Percentiles rank a stretch among this genome's conserved stretches.
These are phyloP conservation scores for Diorhabda sublineata DNA, from an alignment of 1,140 invertebrate genomes.

Conservation along the genomic window DNA sequence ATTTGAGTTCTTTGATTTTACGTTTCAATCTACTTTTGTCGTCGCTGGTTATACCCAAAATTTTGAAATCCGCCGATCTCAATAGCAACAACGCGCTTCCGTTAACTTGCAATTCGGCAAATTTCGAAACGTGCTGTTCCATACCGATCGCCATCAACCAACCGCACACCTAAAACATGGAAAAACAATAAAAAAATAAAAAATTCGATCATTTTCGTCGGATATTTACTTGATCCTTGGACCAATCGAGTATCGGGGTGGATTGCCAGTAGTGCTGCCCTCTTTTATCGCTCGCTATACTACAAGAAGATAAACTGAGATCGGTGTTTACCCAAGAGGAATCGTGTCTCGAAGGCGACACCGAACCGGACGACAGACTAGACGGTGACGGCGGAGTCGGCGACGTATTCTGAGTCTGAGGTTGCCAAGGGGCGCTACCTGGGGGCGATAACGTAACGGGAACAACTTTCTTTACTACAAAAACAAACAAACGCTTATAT, in stretches of 20 bases:
- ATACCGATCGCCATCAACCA: slow-evolving; percentile 79
- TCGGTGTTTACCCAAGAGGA: slow-evolving; percentile 49
- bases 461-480: slow-evolving; percentile 58
- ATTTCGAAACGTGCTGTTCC: slow-evolving; percentile 78
- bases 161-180: slow-evolving; percentile 65
- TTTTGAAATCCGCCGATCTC: slow-evolving; percentile 84
- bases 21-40: slow-evolving; percentile 82
- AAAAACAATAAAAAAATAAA: slow-evolving; percentile 7
- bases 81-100: slow-evolving; percentile 76
- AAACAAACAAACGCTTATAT: slow-evolving; percentile 6
- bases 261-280: slow-evolving; percentile 64
- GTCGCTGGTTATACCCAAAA: slow-evolving; percentile 71
- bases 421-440: slow-evolving; percentile 56
- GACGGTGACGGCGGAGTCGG: slow-evolving; percentile 58
- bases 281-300: slow-evolving; percentile 63
- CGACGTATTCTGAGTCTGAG: slow-evolving; percentile 43
- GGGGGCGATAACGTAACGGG: slow-evolving; percentile 55
- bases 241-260: slow-evolving; percentile 76
- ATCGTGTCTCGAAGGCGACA: slow-evolving; percentile 47
- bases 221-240: slow-evolving; percentile 71
- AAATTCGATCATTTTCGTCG: neutral
- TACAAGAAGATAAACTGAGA: slow-evolving; percentile 52
- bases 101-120: slow-evolving; percentile 79
- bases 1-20: slow-evolving; percentile 81
- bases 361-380: slow-evolving; percentile 59